These are phyloP conservation scores for Zapus hudsonius DNA, from an alignment of 2,113 vertebrate species.

Conservation along the genomic window DNA sequence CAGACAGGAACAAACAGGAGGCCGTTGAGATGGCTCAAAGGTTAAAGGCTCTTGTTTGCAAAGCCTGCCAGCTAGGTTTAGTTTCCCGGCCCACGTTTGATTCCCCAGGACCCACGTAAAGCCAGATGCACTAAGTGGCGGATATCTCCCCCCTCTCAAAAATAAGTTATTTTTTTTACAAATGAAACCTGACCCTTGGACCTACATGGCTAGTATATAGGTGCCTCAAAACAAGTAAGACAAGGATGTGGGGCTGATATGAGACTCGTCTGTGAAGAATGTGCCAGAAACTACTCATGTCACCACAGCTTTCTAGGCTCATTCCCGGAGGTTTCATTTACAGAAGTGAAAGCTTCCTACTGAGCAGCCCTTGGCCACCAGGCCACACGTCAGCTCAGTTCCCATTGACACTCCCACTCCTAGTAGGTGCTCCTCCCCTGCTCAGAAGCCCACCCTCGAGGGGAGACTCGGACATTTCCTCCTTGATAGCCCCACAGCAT, in stretches of 20 bases:
- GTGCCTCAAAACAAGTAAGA: neutral
- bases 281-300: neutral
- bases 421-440: accelerated
- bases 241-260: accelerated
- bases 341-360: neutral
- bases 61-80: too few relatives aligned
- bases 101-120: too few relatives aligned
- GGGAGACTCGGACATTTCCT: too few relatives aligned
- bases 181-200: neutral
- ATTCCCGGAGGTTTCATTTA: too few relatives aligned
- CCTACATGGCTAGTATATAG: neutral
- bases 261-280: neutral
- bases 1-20: too few relatives aligned
- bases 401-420: too few relatives aligned
- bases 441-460: neutral
- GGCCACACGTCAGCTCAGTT: neutral
- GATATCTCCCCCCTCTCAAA: too few relatives aligned
- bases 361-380: neutral
- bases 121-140: too few relatives aligned
- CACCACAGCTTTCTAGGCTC: neutral
- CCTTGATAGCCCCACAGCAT: neutral
- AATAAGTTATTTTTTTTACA: too few relatives aligned
- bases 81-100: too few relatives aligned
- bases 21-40: too few relatives aligned
- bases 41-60: too few relatives aligned